Conservation (phyloP, 1,140 invertebrate species). For the Drosophila funebris region DNA sequence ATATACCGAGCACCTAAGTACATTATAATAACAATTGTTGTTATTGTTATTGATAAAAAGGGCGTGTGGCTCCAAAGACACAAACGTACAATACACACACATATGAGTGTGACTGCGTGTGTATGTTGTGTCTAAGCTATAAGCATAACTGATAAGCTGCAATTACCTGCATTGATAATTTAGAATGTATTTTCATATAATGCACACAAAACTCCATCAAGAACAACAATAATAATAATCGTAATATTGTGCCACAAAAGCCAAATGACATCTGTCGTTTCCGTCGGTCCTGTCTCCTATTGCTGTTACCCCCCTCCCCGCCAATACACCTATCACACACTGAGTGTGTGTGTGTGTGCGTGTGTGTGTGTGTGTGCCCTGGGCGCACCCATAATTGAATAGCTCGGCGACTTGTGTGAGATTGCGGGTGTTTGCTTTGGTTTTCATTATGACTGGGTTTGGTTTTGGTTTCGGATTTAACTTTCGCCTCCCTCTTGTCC, state of each 20-base stretch:
- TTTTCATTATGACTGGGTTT: constrained; percentile 42
- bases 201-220: constrained; percentile 44
- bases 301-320: neutral
- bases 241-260: constrained; percentile 73
- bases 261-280: constrained; percentile 70
- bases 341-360: neutral
- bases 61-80: constrained; percentile 45
- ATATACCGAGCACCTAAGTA: constrained; percentile 30
- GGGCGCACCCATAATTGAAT: constrained; percentile 78
- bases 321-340: neutral
- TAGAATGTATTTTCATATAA: constrained; percentile 74
- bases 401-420: constrained; percentile 57
- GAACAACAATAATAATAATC: constrained; percentile 55
- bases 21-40: constrained; percentile 76
- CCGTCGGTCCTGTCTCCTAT: constrained; percentile 32
- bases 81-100: neutral
- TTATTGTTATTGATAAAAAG: constrained; percentile 64
- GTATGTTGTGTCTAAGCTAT: constrained; percentile 53
- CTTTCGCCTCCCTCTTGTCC: neutral
- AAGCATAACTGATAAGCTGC: constrained; percentile 81
- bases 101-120: constrained; percentile 30
- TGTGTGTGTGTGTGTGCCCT: constrained; percentile 41
- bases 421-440: constrained; percentile 41
- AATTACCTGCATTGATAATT: constrained; percentile 83
- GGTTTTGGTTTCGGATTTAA: constrained; percentile 27